phyloP scores from a whole-genome alignment of 2,888 invertebrate species.

The Xestia rhomboidea region DNA sequence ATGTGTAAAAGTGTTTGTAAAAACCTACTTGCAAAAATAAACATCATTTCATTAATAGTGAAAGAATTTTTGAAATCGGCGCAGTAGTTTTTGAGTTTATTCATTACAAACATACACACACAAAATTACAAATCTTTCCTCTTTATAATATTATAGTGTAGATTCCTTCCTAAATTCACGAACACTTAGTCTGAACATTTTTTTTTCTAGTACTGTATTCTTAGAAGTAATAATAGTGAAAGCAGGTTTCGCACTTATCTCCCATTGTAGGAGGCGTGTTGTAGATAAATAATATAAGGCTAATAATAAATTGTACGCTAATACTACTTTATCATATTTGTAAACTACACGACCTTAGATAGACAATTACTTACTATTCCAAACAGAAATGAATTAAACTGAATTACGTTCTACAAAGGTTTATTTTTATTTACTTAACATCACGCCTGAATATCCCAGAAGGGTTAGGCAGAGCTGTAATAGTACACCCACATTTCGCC shows the following conservation, averaged over 20 bases:
- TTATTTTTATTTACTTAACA: background rate
- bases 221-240: background rate
- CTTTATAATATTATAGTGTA: too few relatives aligned
- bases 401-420: background rate
- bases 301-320: background rate
- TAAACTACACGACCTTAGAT: conserved; percentile 5
- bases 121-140: too few relatives aligned
- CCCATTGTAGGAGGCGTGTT: conserved; percentile 3
- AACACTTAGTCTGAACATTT: background rate
- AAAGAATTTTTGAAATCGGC: too few relatives aligned
- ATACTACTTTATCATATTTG: background rate
- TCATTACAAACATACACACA: too few relatives aligned
- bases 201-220: background rate
- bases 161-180: background rate
- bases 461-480: too few relatives aligned
- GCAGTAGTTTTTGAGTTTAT: too few relatives aligned
- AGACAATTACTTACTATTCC: background rate
- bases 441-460: too few relatives aligned
- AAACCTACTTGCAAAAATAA: too few relatives aligned
- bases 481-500: too few relatives aligned
- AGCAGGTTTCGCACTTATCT: too few relatives aligned
- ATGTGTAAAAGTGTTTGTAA: too few relatives aligned
- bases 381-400: background rate
- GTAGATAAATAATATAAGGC: background rate
- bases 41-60: too few relatives aligned